Percentiles rank a stretch among this genome's conserved stretches.
Conservation (phyloP, 2,113 vertebrate species). For the Bufo gargarizans region DNA sequence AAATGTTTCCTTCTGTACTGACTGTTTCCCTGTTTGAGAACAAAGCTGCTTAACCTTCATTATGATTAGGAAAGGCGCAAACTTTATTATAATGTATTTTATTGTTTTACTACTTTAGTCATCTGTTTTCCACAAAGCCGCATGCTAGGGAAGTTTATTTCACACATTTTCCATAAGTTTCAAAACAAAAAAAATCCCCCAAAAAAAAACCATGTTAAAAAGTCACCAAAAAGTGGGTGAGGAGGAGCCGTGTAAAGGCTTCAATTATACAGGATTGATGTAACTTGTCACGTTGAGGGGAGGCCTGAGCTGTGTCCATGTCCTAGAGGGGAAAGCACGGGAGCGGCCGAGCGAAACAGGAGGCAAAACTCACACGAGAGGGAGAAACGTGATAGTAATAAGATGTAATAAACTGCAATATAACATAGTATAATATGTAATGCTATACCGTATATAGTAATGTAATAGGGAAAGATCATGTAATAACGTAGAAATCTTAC, state of each 20-base stretch:
- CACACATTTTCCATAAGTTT: no score
- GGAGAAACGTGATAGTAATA: neutral
- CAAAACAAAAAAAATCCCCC: no score
- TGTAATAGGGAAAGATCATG: no score
- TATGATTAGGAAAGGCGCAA: neutral
- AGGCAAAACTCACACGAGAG: slow-evolving; percentile 5
- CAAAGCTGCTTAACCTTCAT: neutral
- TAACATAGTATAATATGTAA: no score
- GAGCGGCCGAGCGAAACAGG: neutral
- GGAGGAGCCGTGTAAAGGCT: neutral
- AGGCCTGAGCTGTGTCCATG: slow-evolving; percentile 15
- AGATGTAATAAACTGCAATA: no score
- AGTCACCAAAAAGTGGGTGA: no score
- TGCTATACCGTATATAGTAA: no score
- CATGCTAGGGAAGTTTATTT: no score
- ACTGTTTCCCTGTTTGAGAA: neutral
- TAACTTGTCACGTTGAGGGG: neutral
- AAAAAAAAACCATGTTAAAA: no score
- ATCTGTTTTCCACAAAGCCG: no score
- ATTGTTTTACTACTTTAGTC: no score
- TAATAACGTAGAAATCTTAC: neutral
- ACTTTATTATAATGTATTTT: neutral
- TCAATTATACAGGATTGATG: neutral
- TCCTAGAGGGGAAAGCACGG: neutral
- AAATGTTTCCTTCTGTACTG: neutral